phyloP scores from a whole-genome alignment of 2,888 invertebrate genomes.

The Tortricodes alternella region DNA sequence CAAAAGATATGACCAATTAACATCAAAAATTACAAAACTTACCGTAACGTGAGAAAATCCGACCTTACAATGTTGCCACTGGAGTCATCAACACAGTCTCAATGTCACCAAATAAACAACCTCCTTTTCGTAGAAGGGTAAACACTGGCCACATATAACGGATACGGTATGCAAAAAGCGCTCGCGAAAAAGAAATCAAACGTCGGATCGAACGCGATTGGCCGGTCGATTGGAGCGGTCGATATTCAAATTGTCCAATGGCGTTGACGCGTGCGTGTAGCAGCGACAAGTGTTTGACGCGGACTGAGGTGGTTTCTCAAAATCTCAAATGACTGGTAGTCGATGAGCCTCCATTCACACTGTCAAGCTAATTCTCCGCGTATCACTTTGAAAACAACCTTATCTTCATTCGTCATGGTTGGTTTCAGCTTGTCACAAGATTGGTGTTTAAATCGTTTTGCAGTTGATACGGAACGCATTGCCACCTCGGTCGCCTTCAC shows the following conservation, averaged over 20 bases:
- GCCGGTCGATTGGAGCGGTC: constrained; percentile 61
- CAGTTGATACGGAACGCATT: constrained; percentile 39
- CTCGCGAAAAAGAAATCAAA: constrained; percentile 71
- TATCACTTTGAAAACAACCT: constrained; percentile 37
- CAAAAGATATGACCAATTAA: constrained; percentile 50
- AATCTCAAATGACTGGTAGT: constrained; percentile 71
- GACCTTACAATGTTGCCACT: constrained; percentile 53
- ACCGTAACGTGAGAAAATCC: constrained; percentile 72
- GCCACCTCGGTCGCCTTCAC: constrained; percentile 77
- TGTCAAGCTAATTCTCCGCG: constrained; percentile 50
- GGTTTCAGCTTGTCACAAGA: constrained; percentile 20
- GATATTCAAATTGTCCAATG: constrained; percentile 67
- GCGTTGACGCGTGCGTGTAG: constrained; percentile 55
- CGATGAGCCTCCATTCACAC: constrained; percentile 71
- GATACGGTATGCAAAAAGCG: constrained; percentile 63
- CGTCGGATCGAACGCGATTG: constrained; percentile 68
- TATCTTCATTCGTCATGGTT: constrained; percentile 5
- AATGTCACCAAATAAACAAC: constrained; percentile 67
- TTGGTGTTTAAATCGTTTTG: constrained; percentile 43
- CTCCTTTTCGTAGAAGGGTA: constrained; percentile 5
- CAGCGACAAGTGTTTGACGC: constrained; percentile 65
- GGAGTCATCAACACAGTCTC: constrained; percentile 38
- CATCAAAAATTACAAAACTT: constrained; percentile 50
- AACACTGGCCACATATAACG: constrained; percentile 54
- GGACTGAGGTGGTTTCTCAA: constrained; percentile 72